Evolutionary conservation across 2,113 vertebrate genomes (phyloP).

Genomic region (Electrona antarctica): DNA sequence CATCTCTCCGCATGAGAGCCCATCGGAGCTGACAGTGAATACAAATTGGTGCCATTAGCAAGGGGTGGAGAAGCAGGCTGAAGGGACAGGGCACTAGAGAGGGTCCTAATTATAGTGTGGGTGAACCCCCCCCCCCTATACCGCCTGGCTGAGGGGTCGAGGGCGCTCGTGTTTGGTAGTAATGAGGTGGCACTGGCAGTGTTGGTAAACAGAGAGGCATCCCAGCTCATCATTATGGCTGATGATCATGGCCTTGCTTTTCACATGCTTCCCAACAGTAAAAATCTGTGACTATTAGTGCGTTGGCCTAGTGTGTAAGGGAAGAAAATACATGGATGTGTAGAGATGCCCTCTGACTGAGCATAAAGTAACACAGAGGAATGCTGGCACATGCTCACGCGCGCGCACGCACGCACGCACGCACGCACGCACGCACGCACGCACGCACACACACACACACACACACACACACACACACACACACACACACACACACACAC

Average conservation of each 20-base stretch:
- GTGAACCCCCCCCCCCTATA: slow-evolving; percentile 19
- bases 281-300: too few relatives aligned
- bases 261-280: too few relatives aligned
- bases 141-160: slow-evolving; percentile 26
- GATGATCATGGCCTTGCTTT: too few relatives aligned
- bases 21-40: slow-evolving; percentile 75
- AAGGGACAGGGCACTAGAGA: slow-evolving; percentile 32
- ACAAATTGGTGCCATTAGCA: slow-evolving; percentile 77
- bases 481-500: too few relatives aligned
- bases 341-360: slow-evolving; percentile 16
- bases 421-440: too few relatives aligned
- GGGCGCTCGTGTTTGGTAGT: slow-evolving; percentile 17
- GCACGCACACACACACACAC: too few relatives aligned
- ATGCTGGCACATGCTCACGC: slow-evolving; percentile 24
- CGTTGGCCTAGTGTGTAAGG: too few relatives aligned
- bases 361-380: slow-evolving; percentile 33
- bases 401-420: too few relatives aligned
- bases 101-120: slow-evolving; percentile 72
- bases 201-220: slow-evolving; percentile 50
- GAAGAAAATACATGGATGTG: slow-evolving; percentile 50
- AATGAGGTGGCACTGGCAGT: slow-evolving; percentile 54
- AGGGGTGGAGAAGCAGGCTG: slow-evolving; percentile 22
- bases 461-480: too few relatives aligned
- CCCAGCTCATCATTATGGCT: slow-evolving; percentile 7
- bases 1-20: slow-evolving; percentile 70